Base-by-base conservation (phyloP, 1,140 invertebrate genomes). In the Drosophila simulans region DNA sequence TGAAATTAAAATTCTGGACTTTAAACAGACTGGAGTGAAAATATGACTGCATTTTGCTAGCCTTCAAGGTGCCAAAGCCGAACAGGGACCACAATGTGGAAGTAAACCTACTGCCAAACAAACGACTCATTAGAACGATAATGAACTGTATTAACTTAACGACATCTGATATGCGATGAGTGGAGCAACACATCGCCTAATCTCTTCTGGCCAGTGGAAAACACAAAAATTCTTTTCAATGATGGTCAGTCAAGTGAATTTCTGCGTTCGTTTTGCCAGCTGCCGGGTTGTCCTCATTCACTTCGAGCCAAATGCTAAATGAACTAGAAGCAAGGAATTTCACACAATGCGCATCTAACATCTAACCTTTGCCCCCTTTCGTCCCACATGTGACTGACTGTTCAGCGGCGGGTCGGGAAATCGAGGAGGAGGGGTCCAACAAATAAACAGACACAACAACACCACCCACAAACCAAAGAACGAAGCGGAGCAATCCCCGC, bases 261-360 rank as follows among this genome's bases (percentile, higher is more conserved):
- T 42, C 54, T 27, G 25, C 25, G 53, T 40, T 59, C 56, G 54
- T 56, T 8, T 59, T 5, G 8, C 11, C 11, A 5, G 5, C 15
- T 64, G 40, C 58, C 56, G 63, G 62, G 56, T 17, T 55, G 45
- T 71, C 80, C 68, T 42, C 39, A 37, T 70, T 71, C 66, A 71
- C 68, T 48, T 58, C 63, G 64, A 70, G 80, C 60, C 43, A 85
- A 74, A 73, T 84, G 80, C 65, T 76, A 80, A 84, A 84, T 83
- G 77, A 84, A 89, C 80, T 84, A 72, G 71, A 80, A 84, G 69
- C 60, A 75, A 80, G 70, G 85, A 84, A 90, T 89, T 89, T 89
- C 77, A 89, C 85, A 89, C 77, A 90, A 77, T 84, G 73, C 71
- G 77, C 75, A 88, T 75, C 37, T n/a, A 58, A 35, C 75, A 88